Base-by-base conservation (phyloP, 2,113 vertebrate genomes). In the Sterrhoptilus dennistouni region DNA sequence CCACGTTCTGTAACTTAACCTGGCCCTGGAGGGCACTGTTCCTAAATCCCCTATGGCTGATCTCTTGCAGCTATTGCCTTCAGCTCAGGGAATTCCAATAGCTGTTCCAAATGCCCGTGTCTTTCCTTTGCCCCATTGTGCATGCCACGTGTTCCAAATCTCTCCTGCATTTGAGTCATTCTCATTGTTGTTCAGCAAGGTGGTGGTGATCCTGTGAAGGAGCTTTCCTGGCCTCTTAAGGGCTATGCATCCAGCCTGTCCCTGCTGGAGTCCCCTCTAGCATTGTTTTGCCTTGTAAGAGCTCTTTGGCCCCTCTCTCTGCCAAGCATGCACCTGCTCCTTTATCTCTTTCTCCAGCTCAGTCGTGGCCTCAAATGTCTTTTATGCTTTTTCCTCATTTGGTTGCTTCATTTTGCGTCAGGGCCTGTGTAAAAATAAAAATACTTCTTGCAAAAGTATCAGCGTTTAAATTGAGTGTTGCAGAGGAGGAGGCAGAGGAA, bases 401-500 rank as follows among this genome's bases (percentile, higher is more conserved):
- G 94, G 89, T 87, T 47, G 63, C 81, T 95, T 92, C 74, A 49
- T 90, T 95, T 92, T 90, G 52, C 31, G 33, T 79, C 49, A 45
- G 52, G 31, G 53, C 52, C 36, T 44, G 65, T 11, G 3, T 82
- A 84, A 92, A 94, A 83, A 94, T 91, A 92, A 95, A 95, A 95
- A 64, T 78, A 66, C 65, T 77, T 74, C 70, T 83, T 91, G 89
- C 72, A 83, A 38, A 91, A 83, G 54, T 83, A 82, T 83, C 89
- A 57, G 75, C 78, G 33, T 81, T 96, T 95, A 93, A 93, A 92
- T 68, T 66, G 47, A 87, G 57, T 22, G 31, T 83, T 93, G 83
- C 86, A 94, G 90, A 57, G 90, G 92, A 86, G 87, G 93, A 79
- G 83, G 76, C 35, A 61, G 83, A 89, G 89, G 90, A 97, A 82